Conservation (phyloP, 2,888 invertebrate species). For the Protophormia terraenovae region DNA sequence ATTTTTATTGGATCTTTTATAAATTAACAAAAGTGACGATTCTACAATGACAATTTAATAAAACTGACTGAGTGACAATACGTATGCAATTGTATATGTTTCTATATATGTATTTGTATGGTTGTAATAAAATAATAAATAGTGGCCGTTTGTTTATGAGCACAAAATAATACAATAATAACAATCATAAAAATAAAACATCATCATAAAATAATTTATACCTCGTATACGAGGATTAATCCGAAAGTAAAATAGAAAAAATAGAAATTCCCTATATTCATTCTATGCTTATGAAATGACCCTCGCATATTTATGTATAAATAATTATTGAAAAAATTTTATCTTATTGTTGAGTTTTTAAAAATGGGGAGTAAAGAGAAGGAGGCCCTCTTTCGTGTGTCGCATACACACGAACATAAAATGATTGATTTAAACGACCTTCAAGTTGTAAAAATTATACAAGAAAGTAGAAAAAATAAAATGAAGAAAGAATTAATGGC, state of each 20-base stretch:
- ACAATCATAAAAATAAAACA: constrained; percentile 53
- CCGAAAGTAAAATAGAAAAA: background rate
- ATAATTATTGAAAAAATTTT: background rate
- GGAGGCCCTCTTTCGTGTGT: background rate
- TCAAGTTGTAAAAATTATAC: constrained; percentile 57
- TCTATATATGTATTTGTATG: background rate
- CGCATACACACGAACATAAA: background rate
- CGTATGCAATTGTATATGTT: background rate
- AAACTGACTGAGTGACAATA: background rate
- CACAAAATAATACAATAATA: constrained; percentile 52
- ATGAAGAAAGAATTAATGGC: constrained; percentile 38
- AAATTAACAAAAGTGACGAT: constrained; percentile 17
- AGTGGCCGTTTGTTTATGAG: constrained; percentile 48
- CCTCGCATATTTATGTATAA: constrained; percentile 11
- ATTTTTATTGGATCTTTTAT: constrained; percentile 49
- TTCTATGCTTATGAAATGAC: background rate
- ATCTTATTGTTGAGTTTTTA: background rate
- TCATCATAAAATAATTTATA: constrained; percentile 29
- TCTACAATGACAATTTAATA: background rate
- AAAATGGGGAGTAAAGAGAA: background rate
- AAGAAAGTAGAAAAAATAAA: background rate
- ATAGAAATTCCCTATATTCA: background rate
- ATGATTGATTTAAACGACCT: constrained; percentile 64
- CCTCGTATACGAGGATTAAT: background rate
- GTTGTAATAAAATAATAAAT: constrained; percentile 34